phyloP scores from a whole-genome alignment of 2,113 vertebrate species.

The Oceanodroma tethys region DNA sequence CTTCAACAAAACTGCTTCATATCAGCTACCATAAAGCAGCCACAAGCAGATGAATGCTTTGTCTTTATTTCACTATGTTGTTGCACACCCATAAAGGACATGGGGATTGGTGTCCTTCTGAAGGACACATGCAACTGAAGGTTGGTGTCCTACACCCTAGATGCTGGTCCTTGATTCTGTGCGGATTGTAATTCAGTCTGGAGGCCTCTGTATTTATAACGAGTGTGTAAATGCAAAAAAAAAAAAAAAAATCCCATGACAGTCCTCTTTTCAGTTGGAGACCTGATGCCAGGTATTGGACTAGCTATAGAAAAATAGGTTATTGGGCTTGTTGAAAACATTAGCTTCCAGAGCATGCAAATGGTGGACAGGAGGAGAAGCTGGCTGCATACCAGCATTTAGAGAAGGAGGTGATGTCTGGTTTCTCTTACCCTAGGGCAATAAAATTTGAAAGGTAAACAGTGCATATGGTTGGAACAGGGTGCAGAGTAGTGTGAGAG shows the following conservation, averaged over 20 bases:
- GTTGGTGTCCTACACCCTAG: neutral
- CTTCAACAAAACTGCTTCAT: neutral
- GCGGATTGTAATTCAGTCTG: neutral
- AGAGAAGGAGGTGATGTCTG: neutral
- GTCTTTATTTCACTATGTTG: neutral
- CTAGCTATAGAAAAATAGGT: neutral
- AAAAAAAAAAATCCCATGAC: neutral
- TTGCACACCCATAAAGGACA: neutral
- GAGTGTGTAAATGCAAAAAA: neutral
- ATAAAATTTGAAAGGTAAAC: neutral
- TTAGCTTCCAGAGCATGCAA: neutral
- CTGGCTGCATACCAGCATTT: neutral
- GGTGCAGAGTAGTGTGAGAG: neutral
- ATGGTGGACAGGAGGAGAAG: neutral
- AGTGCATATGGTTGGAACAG: neutral
- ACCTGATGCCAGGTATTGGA: neutral
- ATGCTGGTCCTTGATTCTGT: neutral
- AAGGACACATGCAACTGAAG: rapidly evolving
- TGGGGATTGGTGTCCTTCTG: neutral
- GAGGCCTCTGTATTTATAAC: neutral
- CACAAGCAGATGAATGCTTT: neutral
- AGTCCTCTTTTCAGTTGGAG: neutral
- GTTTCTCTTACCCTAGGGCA: neutral
- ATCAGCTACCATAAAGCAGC: neutral
- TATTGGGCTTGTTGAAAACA: neutral